Evolutionary conservation across 2,797 vertebrate species (phyloP), one percentile per base, ranked within the genome.

Genomic region (Xenops minutus): DNA sequence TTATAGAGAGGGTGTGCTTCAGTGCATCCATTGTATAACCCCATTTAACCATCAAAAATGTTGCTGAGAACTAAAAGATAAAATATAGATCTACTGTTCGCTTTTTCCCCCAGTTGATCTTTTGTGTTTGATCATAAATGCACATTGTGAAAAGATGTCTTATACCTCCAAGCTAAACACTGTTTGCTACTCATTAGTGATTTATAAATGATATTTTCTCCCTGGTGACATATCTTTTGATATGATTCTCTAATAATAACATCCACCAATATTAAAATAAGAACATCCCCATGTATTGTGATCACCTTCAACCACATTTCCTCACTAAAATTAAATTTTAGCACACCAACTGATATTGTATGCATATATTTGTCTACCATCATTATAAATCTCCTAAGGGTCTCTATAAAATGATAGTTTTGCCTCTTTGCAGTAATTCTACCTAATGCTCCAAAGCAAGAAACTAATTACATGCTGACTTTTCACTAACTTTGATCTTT

Each of bases 151-250:
- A 97, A 97, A 97, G 97, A 98, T 98, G 97, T 97, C 98, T 98
- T 97, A 97, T 98, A 98, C 99, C 99, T 98, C 98, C 98, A 98
- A 99, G 99, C 99, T 98, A 99, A 98, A 97, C 98, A 98, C 97
- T 99, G 98, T 99, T 99, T 99, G 99, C 98, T 98, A 98, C 99
- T 99, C 99, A 99, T 99, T 99, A 99, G 98, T 98, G 98, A 98
- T 99, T 99, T 99, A 99, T 99, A 99, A 99, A 99, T 99, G 98
- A 99, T 99, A 99, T 99, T 99, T 99, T 99, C 98, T 99, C 99
- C 99, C 99, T 98, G 98, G 99, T 99, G 99, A 99, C 99, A 99
- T 98, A 98, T 99, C 98, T 98, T 99, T 99, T 99, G 98, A 99
- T 99, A 99, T 98, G 98, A 98, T 98, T 99, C 99, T 98, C 98